These are phyloP conservation scores for Corydoras maculifer DNA, from an alignment of 2,113 vertebrate species.

Conservation along the genomic window DNA sequence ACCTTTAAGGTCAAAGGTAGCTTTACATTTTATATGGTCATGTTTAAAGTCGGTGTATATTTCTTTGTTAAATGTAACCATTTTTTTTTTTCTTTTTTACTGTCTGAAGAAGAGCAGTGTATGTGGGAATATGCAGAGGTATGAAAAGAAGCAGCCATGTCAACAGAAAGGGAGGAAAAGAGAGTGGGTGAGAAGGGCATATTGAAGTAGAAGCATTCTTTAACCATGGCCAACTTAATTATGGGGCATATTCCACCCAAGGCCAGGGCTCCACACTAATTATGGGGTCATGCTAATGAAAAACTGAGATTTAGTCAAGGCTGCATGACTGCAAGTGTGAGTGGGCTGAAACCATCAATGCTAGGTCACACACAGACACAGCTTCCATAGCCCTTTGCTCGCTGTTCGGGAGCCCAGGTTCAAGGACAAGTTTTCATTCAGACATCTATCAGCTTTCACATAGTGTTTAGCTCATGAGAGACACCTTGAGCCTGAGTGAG, in stretches of 20 bases:
- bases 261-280: constrained; percentile 41
- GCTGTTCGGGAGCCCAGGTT: constrained; percentile 43
- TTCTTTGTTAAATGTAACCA: background rate
- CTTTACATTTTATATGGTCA: background rate
- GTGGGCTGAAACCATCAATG: constrained; percentile 42
- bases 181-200: background rate
- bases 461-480: constrained; percentile 67
- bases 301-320: constrained; percentile 42
- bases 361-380: constrained; percentile 19
- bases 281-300: constrained; percentile 35
- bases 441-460: constrained; percentile 57
- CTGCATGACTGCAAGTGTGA: constrained; percentile 28
- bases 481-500: constrained; percentile 48
- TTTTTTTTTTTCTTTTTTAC: constrained; percentile 10
- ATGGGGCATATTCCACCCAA: constrained; percentile 37
- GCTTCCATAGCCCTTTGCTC: constrained; percentile 26
- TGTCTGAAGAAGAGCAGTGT: too few species aligned
- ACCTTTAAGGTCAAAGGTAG: constrained; percentile 4
- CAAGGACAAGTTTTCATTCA: constrained; percentile 59
- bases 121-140: too few species aligned
- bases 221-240: constrained; percentile 17
- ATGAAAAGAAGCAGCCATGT: background rate
- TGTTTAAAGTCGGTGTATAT: background rate
- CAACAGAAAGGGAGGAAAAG: constrained; percentile 5
- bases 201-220: constrained; percentile 27